Evolutionary conservation across 2,113 vertebrate species (phyloP).

Genomic region (Paedocypris sp.): DNA sequence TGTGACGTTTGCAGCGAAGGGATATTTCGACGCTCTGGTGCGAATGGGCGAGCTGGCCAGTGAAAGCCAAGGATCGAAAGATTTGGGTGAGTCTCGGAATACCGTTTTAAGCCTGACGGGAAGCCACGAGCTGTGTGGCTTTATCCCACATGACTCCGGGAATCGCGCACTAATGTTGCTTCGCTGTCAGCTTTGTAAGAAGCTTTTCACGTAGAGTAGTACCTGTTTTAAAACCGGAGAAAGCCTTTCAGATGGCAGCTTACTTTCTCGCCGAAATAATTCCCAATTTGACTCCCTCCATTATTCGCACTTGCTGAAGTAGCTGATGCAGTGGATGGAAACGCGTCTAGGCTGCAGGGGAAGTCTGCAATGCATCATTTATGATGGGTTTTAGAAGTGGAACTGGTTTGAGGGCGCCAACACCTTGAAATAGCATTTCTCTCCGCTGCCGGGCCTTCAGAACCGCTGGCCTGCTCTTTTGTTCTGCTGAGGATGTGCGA

Average conservation of each 20-base stretch:
- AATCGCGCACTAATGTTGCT: background rate
- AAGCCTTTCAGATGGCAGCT: background rate
- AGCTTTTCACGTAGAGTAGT: constrained; percentile 13
- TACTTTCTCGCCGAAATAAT: constrained; percentile 25
- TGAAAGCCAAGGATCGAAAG: constrained; percentile 96
- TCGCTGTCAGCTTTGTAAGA: constrained; percentile 18
- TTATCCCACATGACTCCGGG: background rate
- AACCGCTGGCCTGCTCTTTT: background rate
- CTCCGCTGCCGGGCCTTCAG: background rate
- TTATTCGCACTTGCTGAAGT: constrained; percentile 2
- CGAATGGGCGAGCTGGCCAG: constrained; percentile 98
- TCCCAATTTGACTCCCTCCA: constrained; percentile 4
- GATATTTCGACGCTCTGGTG: constrained; percentile 96
- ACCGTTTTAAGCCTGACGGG: background rate
- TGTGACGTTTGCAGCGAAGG: constrained; percentile 94
- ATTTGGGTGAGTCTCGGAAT: constrained; percentile 73
- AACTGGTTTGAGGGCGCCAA: background rate
- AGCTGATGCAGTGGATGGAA: background rate
- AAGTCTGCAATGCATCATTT: constrained; percentile 18
- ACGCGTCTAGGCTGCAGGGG: background rate
- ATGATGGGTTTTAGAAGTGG: constrained; percentile 13
- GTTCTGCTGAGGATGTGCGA: background rate
- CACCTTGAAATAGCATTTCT: constrained; percentile 7
- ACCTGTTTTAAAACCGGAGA: constrained; percentile 11
- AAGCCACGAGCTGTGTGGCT: background rate